Percentiles rank a stretch among this genome's conserved stretches.
Conservation (phyloP, 2,888 invertebrate genomes). For the Napeogenes inachia region DNA sequence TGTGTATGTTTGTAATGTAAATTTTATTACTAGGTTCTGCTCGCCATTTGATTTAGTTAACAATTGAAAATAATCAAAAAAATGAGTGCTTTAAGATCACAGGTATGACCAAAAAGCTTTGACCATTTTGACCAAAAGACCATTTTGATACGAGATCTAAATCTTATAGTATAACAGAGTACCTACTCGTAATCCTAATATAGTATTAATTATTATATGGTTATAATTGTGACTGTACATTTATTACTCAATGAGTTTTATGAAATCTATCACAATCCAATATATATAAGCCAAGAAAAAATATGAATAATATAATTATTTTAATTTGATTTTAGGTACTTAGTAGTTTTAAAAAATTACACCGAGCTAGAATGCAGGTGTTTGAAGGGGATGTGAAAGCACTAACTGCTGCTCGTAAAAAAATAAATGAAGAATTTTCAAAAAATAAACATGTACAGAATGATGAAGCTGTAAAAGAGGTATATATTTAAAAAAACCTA, state of each 20-base stretch:
- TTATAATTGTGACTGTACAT: no score
- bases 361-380: conserved; percentile 81
- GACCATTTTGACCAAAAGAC: no score
- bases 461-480: conserved; percentile 79
- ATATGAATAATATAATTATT: neutral
- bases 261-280: no score
- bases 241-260: no score
- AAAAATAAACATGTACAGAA: conserved; percentile 81
- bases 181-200: no score
- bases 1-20: no score
- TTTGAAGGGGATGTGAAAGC: conserved; percentile 82
- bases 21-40: no score
- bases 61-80: neutral
- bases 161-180: no score
- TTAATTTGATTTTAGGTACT: conserved; percentile 75
- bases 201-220: no score
- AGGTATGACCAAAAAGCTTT: neutral
- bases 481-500: conserved; percentile 45
- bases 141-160: no score
- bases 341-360: conserved; percentile 83
- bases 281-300: no score
- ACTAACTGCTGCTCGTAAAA: conserved; percentile 79
- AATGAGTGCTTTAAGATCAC: conserved; percentile 2
- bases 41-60: no score
- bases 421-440: conserved; percentile 86